Conservation (phyloP, 2,113 vertebrate species). For the Puffinus mauretanicus region DNA sequence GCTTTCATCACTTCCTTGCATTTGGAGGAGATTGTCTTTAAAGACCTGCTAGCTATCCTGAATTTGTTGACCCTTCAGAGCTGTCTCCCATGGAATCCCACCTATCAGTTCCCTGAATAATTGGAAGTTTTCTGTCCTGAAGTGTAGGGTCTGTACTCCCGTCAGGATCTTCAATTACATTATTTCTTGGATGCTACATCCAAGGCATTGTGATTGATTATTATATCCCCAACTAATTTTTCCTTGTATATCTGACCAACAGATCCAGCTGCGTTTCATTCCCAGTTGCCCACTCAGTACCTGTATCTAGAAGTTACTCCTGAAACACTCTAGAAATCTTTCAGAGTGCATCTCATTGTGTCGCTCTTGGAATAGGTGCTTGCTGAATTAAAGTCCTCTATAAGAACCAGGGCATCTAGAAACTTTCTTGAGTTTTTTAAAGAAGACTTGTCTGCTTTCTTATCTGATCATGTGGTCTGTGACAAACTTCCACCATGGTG, state of each 20-base stretch:
- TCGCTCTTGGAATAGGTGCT: not conserved
- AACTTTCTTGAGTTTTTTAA: not conserved
- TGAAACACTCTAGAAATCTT: not conserved
- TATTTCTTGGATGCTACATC: not conserved
- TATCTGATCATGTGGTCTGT: not conserved
- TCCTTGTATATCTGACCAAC: not conserved
- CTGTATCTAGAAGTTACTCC: not conserved
- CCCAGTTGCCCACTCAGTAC: not conserved
- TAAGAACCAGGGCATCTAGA: not conserved
- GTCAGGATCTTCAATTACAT: not conserved
- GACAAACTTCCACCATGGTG: not conserved
- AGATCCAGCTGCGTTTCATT: not conserved
- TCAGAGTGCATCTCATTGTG: not conserved
- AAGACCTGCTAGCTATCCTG: not conserved
- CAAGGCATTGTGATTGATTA: not conserved
- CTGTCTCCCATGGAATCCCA: not conserved
- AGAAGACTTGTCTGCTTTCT: not conserved
- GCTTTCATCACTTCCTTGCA: not conserved
- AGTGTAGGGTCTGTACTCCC: not conserved
- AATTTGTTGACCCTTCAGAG: not conserved
- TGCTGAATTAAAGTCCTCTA: not conserved
- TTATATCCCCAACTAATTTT: not conserved
- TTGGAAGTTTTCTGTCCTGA: not conserved
- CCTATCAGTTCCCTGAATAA: not conserved
- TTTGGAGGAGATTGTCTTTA: not conserved